Evolutionary conservation across 2,888 invertebrate genomes (phyloP).

Genomic region (Acrobasis repandana): DNA sequence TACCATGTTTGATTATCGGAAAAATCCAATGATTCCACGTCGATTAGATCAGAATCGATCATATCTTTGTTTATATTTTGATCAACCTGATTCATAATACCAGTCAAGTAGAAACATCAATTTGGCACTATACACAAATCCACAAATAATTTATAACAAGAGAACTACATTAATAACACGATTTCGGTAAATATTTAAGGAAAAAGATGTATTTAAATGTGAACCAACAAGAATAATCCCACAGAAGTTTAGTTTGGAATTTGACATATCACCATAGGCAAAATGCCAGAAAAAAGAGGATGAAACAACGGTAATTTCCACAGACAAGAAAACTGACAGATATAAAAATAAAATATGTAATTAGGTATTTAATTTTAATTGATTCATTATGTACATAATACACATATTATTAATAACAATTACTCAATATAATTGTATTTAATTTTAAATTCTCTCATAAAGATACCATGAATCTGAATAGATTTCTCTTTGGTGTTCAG

Average conservation of each 20-base stretch:
- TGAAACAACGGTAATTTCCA: slow-evolving; percentile 65
- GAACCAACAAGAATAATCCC: slow-evolving; percentile 69
- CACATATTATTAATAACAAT: too few species aligned
- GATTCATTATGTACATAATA: too few species aligned
- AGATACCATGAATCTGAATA: too few species aligned
- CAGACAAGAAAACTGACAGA: slow-evolving; percentile 39
- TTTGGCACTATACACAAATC: slow-evolving; percentile 74
- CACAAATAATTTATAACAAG: slow-evolving; percentile 64
- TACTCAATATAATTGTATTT: too few species aligned
- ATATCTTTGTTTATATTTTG: slow-evolving; percentile 83
- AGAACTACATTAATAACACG: slow-evolving; percentile 65
- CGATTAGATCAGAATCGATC: slow-evolving; percentile 81
- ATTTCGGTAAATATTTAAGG: slow-evolving; percentile 66
- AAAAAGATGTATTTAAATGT: slow-evolving; percentile 58
- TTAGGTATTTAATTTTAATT: background rate
- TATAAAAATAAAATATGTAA: background rate
- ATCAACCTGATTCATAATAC: slow-evolving; percentile 76
- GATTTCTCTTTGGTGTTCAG: too few species aligned
- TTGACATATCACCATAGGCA: slow-evolving; percentile 69
- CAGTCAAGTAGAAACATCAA: slow-evolving; percentile 69
- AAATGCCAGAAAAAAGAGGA: slow-evolving; percentile 53
- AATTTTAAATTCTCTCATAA: too few species aligned
- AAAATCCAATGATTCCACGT: slow-evolving; percentile 81
- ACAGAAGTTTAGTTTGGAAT: slow-evolving; percentile 76
- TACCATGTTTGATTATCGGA: slow-evolving; percentile 84